These are phyloP conservation scores for Drosophila hamatofila DNA, from an alignment of 2,888 invertebrate genomes.

Conservation along the genomic window DNA sequence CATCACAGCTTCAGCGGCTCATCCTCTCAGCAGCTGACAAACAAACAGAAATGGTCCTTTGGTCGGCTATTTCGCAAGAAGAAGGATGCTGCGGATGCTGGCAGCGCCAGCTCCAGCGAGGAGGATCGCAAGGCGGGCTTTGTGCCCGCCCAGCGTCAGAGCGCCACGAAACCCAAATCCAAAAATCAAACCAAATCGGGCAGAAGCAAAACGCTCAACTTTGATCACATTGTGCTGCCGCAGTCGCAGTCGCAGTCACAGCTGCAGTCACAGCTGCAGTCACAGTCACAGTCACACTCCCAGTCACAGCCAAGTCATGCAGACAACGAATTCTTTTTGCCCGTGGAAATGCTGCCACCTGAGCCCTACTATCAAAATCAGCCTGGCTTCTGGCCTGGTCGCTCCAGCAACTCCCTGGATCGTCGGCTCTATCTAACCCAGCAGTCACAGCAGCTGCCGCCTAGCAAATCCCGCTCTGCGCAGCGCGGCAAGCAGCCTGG, in stretches of 20 bases:
- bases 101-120: constrained; percentile 84
- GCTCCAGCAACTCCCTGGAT: constrained; percentile 82
- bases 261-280: constrained; percentile 25
- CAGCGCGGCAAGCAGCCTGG: constrained; percentile 61
- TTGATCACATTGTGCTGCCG: constrained; percentile 88
- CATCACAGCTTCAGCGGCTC: constrained; percentile 54
- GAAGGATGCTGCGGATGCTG: constrained; percentile 86
- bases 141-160: constrained; percentile 71
- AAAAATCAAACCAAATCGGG: constrained; percentile 30
- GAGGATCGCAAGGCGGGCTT: constrained; percentile 85
- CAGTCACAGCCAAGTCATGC: constrained; percentile 69
- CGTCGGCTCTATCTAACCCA: constrained; percentile 44
- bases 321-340: constrained; percentile 85
- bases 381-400: constrained; percentile 56
- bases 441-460: constrained; percentile 25
- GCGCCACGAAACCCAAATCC: constrained; percentile 64
- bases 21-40: constrained; percentile 56
- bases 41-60: constrained; percentile 91
- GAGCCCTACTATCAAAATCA: constrained; percentile 76
- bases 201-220: constrained; percentile 69
- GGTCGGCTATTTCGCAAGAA: constrained; percentile 92
- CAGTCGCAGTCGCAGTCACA: constrained; percentile 24
- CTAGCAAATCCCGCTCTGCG: constrained; percentile 65
- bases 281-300: background rate
- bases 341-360: constrained; percentile 79